Conservation (phyloP, 2,113 vertebrate species). For the Acanthisitta chloris region DNA sequence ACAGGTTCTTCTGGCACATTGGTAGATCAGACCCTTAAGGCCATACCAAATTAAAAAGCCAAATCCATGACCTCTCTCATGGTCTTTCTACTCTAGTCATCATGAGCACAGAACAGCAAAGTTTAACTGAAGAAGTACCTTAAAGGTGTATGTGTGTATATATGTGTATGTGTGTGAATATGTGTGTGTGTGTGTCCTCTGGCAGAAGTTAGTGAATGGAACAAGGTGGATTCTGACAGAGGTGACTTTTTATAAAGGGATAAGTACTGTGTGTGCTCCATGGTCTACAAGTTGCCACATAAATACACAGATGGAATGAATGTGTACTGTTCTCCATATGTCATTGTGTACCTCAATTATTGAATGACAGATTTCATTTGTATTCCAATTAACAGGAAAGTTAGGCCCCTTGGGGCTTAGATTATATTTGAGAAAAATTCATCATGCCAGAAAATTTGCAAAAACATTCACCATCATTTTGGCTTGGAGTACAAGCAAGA, state of each 20-base stretch:
- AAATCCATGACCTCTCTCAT: background rate
- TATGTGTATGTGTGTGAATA: background rate
- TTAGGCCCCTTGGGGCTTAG: background rate
- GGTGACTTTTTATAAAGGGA: background rate
- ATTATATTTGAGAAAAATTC: conserved; percentile 38
- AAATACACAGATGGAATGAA: background rate
- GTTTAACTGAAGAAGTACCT: background rate
- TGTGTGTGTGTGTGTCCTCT: background rate
- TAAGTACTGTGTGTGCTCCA: background rate
- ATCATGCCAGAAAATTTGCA: conserved; percentile 13
- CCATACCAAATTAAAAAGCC: background rate
- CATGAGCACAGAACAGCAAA: background rate
- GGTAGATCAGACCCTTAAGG: background rate
- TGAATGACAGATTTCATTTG: conserved; percentile 47
- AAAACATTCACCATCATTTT: conserved; percentile 32
- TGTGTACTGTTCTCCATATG: background rate
- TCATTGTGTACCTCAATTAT: conserved; percentile 2
- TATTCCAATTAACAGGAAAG: conserved; percentile 36
- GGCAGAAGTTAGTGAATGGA: background rate
- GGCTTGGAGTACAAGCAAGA: conserved; percentile 44
- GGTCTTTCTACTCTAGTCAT: background rate
- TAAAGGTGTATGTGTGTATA: background rate
- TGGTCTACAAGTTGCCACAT: background rate
- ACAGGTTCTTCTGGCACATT: background rate
- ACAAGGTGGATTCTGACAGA: background rate